Percentiles rank a stretch among this genome's conserved stretches.
Evolutionary conservation across 2,113 vertebrate species (phyloP).

Genomic region (Garra rufa): DNA sequence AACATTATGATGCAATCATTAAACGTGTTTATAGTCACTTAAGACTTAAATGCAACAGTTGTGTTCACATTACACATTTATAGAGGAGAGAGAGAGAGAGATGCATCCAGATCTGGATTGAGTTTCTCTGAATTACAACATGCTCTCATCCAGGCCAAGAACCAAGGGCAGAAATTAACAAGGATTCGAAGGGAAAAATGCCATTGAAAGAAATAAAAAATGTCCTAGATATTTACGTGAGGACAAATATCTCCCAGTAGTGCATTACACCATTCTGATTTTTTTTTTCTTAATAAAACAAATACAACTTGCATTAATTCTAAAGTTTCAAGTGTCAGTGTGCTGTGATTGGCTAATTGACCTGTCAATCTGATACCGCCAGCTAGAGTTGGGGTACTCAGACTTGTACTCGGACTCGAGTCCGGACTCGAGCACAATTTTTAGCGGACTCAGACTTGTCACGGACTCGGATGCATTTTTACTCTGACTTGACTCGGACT

Average conservation of each 20-base stretch:
- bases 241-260: too few relatives aligned
- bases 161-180: not conserved
- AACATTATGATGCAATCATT: not conserved
- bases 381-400: too few relatives aligned
- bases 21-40: not conserved
- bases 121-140: constrained; percentile 47
- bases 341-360: not conserved
- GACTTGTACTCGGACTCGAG: too few relatives aligned
- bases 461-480: too few relatives aligned
- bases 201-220: not conserved
- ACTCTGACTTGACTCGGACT: too few relatives aligned
- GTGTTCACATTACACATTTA: not conserved
- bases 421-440: too few relatives aligned
- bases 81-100: not conserved
- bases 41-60: not conserved
- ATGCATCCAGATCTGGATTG: constrained; percentile 11
- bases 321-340: not conserved
- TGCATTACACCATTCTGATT: too few relatives aligned
- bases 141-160: constrained; percentile 43
- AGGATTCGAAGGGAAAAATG: not conserved
- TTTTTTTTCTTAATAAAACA: too few relatives aligned
- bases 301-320: too few relatives aligned
- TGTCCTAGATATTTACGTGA: not conserved
- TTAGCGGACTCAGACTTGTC: too few relatives aligned
- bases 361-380: not conserved